These are phyloP conservation scores for Xanthostigma xanthostigma DNA, from an alignment of 2,888 invertebrate species.

Conservation along the genomic window DNA sequence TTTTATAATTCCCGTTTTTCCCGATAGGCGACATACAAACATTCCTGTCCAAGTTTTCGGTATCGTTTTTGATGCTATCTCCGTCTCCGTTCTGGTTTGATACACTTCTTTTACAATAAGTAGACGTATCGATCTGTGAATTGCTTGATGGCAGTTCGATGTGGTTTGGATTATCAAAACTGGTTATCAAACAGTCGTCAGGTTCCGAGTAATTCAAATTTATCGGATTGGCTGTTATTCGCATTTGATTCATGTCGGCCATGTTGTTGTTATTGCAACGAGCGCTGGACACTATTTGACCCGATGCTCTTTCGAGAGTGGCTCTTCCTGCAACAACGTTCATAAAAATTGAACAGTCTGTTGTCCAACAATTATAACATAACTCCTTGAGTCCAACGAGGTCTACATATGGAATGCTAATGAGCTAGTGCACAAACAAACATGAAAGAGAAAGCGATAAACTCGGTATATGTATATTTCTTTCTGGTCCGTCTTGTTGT, in stretches of 20 bases:
- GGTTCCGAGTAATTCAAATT: conserved; percentile 53
- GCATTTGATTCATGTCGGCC: conserved; percentile 38
- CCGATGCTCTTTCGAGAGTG: conserved; percentile 39
- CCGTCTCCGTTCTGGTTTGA: conserved; percentile 13
- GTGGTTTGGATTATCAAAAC: conserved; percentile 61
- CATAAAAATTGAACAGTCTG: too few relatives aligned
- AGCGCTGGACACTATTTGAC: conserved; percentile 18
- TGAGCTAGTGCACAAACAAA: too few relatives aligned
- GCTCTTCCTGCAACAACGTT: conserved; percentile 33
- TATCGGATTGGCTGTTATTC: conserved; percentile 67
- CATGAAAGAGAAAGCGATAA: too few relatives aligned
- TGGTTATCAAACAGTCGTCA: conserved; percentile 48
- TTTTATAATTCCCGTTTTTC: too few relatives aligned
- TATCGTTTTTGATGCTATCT: conserved; percentile 7
- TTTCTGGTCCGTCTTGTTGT: too few relatives aligned
- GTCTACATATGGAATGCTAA: too few relatives aligned
- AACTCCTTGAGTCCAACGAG: too few relatives aligned
- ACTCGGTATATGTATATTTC: too few relatives aligned
- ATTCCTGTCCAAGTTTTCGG: conserved; percentile 2
- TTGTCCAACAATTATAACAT: too few relatives aligned
- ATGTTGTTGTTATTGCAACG: conserved; percentile 19
- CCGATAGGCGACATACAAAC: too few relatives aligned
- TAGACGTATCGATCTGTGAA: conserved; percentile 44
- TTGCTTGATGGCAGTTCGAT: conserved; percentile 45
- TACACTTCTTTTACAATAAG: conserved; percentile 51